A percentile compares a stretch with the other conserved stretches of the same genome.
Evolutionary conservation across 2,113 vertebrate species (phyloP).

Genomic region (Perca fluviatilis): DNA sequence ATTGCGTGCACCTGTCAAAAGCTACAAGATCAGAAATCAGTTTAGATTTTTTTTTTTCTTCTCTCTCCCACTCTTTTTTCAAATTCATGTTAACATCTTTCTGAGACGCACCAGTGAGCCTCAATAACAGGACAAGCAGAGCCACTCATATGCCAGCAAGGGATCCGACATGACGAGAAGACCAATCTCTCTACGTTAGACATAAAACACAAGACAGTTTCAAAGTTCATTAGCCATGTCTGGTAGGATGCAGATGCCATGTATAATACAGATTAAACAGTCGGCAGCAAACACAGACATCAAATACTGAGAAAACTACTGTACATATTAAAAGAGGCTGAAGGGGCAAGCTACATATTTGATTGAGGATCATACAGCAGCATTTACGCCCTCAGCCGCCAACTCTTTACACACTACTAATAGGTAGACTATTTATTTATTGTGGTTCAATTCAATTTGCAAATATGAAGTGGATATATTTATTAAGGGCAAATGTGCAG

Average conservation of each 20-base stretch:
- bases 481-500: constrained; percentile 4
- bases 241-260: constrained; percentile 41
- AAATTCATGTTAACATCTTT: constrained; percentile 38
- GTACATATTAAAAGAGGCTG: constrained; percentile 42
- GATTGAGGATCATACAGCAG: constrained; percentile 19
- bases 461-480: constrained; percentile 25
- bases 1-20: constrained; percentile 11
- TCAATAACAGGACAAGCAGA: constrained; percentile 7
- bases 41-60: background rate
- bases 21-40: constrained; percentile 1
- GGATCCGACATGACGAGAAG: constrained; percentile 27
- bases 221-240: constrained; percentile 67
- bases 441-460: constrained; percentile 20
- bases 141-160: background rate
- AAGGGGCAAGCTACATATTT: background rate
- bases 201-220: constrained; percentile 45
- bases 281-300: constrained; percentile 53
- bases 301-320: constrained; percentile 4
- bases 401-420: background rate
- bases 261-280: constrained; percentile 36
- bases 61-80: background rate
- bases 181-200: constrained; percentile 18
- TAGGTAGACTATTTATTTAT: constrained; percentile 12
- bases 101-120: constrained; percentile 30
- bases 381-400: background rate